Percentiles rank a stretch among this genome's conserved stretches.
phyloP scores from a whole-genome alignment of 1,140 invertebrate species.

The Scaptomyza graminum region DNA sequence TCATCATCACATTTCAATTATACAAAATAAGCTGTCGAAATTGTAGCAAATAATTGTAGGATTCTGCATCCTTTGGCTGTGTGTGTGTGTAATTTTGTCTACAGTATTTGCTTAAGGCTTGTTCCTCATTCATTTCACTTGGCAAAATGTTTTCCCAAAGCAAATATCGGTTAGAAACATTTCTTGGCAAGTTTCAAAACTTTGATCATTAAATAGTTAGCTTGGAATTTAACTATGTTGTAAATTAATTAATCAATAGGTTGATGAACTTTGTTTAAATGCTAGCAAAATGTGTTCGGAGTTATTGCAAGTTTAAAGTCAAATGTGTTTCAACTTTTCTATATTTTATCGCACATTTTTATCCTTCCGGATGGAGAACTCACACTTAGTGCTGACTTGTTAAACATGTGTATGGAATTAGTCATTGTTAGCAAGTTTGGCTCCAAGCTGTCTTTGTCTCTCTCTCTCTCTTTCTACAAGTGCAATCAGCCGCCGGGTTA shows the following conservation, averaged over 20 bases:
- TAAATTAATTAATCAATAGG: neutral
- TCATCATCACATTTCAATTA: constrained; percentile 69
- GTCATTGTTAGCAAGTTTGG: constrained; percentile 48
- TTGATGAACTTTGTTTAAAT: too few relatives aligned
- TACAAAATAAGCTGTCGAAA: constrained; percentile 47
- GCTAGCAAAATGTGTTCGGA: too few relatives aligned
- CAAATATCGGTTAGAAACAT: constrained; percentile 29
- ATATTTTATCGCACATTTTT: neutral
- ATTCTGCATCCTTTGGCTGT: neutral
- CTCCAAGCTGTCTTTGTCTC: constrained; percentile 30
- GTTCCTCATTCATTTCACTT: constrained; percentile 4
- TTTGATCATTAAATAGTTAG: constrained; percentile 4
- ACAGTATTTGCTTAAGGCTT: constrained; percentile 3
- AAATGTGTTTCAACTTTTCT: too few relatives aligned
- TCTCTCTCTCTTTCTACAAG: neutral
- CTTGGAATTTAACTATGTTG: neutral
- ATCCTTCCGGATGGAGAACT: neutral
- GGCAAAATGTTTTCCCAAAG: neutral
- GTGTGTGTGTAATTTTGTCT: constrained; percentile 3
- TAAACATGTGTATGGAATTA: constrained; percentile 42
- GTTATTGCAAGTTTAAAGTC: too few relatives aligned
- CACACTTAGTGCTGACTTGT: constrained; percentile 1
- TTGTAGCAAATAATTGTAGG: constrained; percentile 55
- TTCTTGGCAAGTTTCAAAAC: constrained; percentile 1
- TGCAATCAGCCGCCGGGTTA: constrained; percentile 16